phyloP scores from a whole-genome alignment of 2,113 vertebrate genomes.

The Coturnix japonica region DNA sequence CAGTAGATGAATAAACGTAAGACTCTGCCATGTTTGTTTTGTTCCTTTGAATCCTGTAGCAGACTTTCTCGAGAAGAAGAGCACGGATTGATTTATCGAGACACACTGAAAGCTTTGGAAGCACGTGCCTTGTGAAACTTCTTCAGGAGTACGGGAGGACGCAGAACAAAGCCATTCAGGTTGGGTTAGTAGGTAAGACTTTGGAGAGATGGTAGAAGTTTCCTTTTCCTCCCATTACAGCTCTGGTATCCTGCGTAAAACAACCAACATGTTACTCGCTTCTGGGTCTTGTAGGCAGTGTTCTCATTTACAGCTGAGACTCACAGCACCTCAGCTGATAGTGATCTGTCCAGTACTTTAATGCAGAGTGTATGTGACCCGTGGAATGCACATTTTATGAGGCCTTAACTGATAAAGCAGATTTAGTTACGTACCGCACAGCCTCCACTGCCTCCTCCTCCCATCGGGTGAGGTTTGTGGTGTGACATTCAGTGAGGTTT shows the following conservation, averaged over 20 bases:
- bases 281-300: not conserved
- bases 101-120: slow-evolving; percentile 79
- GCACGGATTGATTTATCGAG: slow-evolving; percentile 68
- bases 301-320: not conserved
- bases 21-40: fast-evolving
- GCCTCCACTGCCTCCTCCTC: not conserved
- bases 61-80: slow-evolving; percentile 63
- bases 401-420: not conserved
- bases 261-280: not conserved
- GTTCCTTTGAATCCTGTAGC: slow-evolving; percentile 60
- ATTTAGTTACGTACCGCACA: not conserved
- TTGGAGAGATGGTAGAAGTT: slow-evolving; percentile 20
- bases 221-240: not conserved
- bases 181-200: slow-evolving; percentile 88
- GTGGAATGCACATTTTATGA: not conserved
- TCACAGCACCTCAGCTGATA: not conserved
- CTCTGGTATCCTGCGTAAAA: not conserved
- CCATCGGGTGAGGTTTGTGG: too few relatives aligned
- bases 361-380: too few relatives aligned
- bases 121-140: slow-evolving; percentile 78
- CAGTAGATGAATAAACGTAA: not conserved
- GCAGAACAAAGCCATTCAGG: slow-evolving; percentile 76
- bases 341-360: not conserved
- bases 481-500: not conserved
- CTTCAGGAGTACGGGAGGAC: slow-evolving; percentile 73